Conservation (phyloP, 2,797 vertebrate genomes). For the Leptatherina wallacei region DNA sequence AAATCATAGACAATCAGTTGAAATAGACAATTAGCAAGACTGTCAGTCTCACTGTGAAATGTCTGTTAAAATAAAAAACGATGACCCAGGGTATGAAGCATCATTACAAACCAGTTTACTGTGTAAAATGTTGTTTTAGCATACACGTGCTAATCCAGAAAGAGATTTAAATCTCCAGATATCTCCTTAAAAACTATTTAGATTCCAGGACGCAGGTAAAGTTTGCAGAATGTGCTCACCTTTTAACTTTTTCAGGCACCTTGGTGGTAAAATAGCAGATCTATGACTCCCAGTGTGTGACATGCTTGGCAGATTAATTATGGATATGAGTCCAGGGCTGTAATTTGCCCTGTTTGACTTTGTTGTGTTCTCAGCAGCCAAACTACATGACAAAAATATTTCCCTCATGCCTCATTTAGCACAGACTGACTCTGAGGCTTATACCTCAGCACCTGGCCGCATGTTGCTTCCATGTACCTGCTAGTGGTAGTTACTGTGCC, state of each 20-base stretch:
- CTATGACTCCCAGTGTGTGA: constrained; percentile 60
- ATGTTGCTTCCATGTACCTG: constrained; percentile 73
- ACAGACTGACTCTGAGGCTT: constrained; percentile 60
- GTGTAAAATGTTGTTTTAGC: constrained; percentile 33
- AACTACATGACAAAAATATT: constrained; percentile 70
- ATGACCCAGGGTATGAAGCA: constrained; percentile 60
- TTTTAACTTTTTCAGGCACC: constrained; percentile 59
- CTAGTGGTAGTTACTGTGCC: constrained; percentile 71
- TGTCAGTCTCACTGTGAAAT: constrained; percentile 29
- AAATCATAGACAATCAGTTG: constrained; percentile 21
- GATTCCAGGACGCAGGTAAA: constrained; percentile 46
- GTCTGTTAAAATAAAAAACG: constrained; percentile 70
- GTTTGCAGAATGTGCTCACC: constrained; percentile 57
- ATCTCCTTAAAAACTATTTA: constrained; percentile 48
- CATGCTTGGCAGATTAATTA: constrained; percentile 75
- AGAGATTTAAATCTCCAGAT: constrained; percentile 34
- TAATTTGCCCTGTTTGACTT: constrained; percentile 74
- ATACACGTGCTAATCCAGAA: constrained; percentile 23
- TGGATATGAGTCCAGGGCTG: constrained; percentile 67
- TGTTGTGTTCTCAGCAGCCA: constrained; percentile 62
- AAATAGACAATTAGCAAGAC: constrained; percentile 29
- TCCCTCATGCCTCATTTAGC: constrained; percentile 71
- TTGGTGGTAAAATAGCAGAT: constrained; percentile 58
- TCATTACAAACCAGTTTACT: constrained; percentile 13
- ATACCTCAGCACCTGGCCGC: constrained; percentile 56